phyloP scores from a whole-genome alignment of 2,797 vertebrate species.

The Eleutherodactylus coqui region DNA sequence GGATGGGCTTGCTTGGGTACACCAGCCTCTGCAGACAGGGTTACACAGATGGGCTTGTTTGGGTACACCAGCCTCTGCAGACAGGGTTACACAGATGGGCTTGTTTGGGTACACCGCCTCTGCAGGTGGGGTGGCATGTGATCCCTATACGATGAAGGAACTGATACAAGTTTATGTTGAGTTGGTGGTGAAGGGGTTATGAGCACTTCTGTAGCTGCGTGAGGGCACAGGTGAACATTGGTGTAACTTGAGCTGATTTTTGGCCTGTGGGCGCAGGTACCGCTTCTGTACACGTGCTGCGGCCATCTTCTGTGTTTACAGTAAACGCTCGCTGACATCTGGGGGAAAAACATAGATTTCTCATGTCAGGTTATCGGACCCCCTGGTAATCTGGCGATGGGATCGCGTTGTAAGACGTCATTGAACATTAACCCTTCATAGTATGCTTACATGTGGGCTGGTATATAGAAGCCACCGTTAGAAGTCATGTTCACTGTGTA shows the following conservation, averaged over 20 bases:
- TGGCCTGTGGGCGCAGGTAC: slow-evolving; percentile 1
- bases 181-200: background rate
- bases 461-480: background rate
- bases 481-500: too few species aligned
- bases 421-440: background rate
- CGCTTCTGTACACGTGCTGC: background rate
- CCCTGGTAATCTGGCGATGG: background rate
- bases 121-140: background rate
- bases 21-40: too few species aligned
- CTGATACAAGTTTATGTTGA: background rate
- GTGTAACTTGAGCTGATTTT: background rate
- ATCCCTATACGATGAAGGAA: background rate
- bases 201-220: background rate
- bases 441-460: background rate
- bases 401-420: background rate
- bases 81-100: background rate
- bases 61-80: background rate
- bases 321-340: slow-evolving; percentile 71
- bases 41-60: background rate
- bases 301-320: slow-evolving; percentile 49
- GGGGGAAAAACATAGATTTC: background rate
- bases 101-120: background rate
- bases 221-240: background rate
- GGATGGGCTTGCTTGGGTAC: too few species aligned
- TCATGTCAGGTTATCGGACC: background rate